Evolutionary conservation across 2,113 vertebrate genomes (phyloP).

Genomic region (Octodon degus): DNA sequence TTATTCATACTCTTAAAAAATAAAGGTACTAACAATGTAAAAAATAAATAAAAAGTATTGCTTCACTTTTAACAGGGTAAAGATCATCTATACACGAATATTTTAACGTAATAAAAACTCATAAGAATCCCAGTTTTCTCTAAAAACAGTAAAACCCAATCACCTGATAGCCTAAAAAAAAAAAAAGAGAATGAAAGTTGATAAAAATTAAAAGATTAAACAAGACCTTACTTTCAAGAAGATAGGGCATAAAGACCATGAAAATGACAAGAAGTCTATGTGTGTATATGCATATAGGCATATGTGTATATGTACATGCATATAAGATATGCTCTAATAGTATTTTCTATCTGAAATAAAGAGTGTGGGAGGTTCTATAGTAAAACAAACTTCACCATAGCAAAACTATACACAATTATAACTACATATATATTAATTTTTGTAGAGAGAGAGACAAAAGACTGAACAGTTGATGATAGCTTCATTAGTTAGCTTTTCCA

Average conservation of each 20-base stretch:
- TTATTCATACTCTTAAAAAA: too few species aligned
- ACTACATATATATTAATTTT: neutral
- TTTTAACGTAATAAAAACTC: constrained; percentile 39
- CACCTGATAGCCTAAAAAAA: constrained; percentile 38
- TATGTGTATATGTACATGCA: neutral
- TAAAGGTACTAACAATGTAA: too few species aligned
- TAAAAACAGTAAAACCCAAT: constrained; percentile 6
- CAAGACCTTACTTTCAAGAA: neutral
- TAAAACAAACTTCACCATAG: constrained; percentile 21
- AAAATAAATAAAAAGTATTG: neutral
- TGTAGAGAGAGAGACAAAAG: neutral
- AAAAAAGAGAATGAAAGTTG: neutral
- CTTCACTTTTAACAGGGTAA: neutral
- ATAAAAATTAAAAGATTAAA: constrained; percentile 7
- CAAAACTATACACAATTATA: neutral
- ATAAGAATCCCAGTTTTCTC: neutral
- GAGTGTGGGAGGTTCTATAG: neutral
- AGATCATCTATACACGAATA: neutral
- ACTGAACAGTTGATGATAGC: constrained; percentile 29
- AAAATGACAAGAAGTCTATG: neutral
- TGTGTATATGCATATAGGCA: neutral
- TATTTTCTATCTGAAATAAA: neutral
- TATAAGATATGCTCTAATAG: neutral
- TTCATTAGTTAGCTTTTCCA: neutral
- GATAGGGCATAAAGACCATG: neutral